Base-by-base conservation (phyloP, 2,797 vertebrate species). In the Coreius guichenoti region DNA sequence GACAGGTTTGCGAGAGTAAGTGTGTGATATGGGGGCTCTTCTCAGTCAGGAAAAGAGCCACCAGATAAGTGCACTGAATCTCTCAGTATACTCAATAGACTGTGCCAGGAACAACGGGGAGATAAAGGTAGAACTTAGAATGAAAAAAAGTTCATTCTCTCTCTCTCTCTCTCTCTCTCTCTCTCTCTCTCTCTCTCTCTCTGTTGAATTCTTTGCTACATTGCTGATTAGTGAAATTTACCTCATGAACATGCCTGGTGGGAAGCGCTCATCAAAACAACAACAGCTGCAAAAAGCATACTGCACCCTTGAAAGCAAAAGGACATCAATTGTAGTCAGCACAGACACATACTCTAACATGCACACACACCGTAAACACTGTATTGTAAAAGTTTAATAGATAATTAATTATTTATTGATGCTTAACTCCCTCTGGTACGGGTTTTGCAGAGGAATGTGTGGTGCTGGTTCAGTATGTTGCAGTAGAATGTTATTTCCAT, bases 331-430 rank as follows among this genome's bases (percentile, higher is more conserved):
- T 84, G 80, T 65, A 69, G 86, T 78, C 81, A 80, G 67, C 78
- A 54, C 56, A 79, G 63, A 58, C 49, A 82, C 56, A 26, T 39
- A n/a, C 33, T 45, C 26, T 39, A 56, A 63, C 43, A 13, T 69
- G 29, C 51, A 72, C 75, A 31, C 76, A 36, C 43, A 61, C 43
- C 26, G 78, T 80, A 86, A 82, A 87, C 43, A 36, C 51, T 73
- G 23, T 80, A 84, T 82, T 58, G 39, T 87, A 74, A 86, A 89
- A 86, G 81, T 86, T 88, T 89, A 77, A 90, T 56, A 67, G 21
- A 56, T 78, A 33, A 82, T 90, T 74, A 43, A 82, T 89, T 5
- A 85, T 87, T 90, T 89, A 89, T 90, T 89, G 54, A 90, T 87
- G 78, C 65, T 76, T 80, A 85, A 83, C 5, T 75, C 86, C 79